These are phyloP conservation scores for Monomorium pharaonis DNA, from an alignment of 1,140 invertebrate species.

Conservation along the genomic window DNA sequence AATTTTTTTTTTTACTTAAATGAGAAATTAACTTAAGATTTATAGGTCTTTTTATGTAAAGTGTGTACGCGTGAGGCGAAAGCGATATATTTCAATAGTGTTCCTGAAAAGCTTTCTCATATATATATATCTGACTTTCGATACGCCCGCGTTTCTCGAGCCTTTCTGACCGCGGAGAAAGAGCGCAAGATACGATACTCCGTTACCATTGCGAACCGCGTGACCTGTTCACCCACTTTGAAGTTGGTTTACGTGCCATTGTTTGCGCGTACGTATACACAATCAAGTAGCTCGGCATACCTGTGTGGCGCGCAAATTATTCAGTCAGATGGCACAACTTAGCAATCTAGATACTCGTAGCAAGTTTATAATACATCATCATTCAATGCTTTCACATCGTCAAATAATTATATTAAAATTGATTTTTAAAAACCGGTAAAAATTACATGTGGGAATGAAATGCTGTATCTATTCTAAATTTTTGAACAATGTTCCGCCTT, in stretches of 20 bases:
- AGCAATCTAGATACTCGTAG: conserved; percentile 1
- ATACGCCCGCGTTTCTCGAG: conserved; percentile 30
- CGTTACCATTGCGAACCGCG: conserved; percentile 60
- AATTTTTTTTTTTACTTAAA: too few relatives aligned
- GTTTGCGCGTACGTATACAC: conserved; percentile 43
- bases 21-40: not conserved
- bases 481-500: not conserved
- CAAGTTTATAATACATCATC: not conserved
- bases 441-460: not conserved
- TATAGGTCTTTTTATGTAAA: not conserved
- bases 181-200: conserved; percentile 30
- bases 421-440: not conserved
- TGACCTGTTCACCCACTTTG: conserved; percentile 79
- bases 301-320: conserved; percentile 23
- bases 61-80: conserved; percentile 22
- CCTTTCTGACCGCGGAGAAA: conserved; percentile 44
- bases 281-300: conserved; percentile 48
- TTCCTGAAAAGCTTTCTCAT: conserved; percentile 63
- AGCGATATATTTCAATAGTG: conserved; percentile 68
- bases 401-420: conserved; percentile 9
- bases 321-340: not conserved
- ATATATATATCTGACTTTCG: conserved; percentile 52
- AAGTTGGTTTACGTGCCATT: conserved; percentile 65
- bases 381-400: not conserved
- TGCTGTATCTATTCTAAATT: not conserved